Conservation (phyloP, 2,888 invertebrate genomes). For the Ormyrus thymus region DNA sequence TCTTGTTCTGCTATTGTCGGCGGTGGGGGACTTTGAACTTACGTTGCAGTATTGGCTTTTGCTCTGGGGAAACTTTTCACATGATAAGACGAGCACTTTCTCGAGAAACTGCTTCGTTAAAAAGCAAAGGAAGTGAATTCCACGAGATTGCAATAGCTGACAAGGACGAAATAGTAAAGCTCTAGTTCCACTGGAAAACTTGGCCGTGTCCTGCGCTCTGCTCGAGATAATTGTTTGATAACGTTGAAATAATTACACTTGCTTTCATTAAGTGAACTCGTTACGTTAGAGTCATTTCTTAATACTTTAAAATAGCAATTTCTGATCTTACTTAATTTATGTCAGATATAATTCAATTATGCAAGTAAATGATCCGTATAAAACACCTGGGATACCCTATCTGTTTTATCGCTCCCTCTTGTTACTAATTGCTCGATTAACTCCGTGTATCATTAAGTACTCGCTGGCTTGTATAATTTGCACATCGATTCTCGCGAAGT, state of each 20-base stretch:
- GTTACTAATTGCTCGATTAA: slow-evolving; percentile 1
- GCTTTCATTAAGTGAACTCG: neutral
- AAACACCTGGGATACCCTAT: too few relatives aligned
- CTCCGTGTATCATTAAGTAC: neutral
- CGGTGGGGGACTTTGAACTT: neutral
- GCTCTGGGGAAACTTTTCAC: slow-evolving; percentile 60
- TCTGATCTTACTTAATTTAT: too few relatives aligned
- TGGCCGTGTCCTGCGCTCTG: neutral
- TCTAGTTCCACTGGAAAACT: slow-evolving; percentile 11
- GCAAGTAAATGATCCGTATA: too few relatives aligned
- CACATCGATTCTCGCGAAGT: neutral
- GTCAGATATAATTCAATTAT: too few relatives aligned
- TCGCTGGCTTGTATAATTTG: slow-evolving; percentile 17
- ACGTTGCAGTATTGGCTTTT: slow-evolving; percentile 56
- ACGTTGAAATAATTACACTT: slow-evolving; percentile 11
- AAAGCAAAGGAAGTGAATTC: slow-evolving; percentile 18
- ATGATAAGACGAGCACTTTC: slow-evolving; percentile 57
- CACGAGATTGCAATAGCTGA: slow-evolving; percentile 10
- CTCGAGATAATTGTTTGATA: slow-evolving; percentile 31
- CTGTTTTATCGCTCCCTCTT: neutral
- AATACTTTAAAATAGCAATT: too few relatives aligned
- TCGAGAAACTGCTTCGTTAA: slow-evolving; percentile 15
- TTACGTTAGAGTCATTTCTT: too few relatives aligned
- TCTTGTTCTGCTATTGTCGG: slow-evolving; percentile 17
- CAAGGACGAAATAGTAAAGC: slow-evolving; percentile 9